Evolutionary conservation across 2,113 vertebrate genomes (phyloP), one percentile per base, ranked within the genome.

Genomic region (Lycaon pictus): DNA sequence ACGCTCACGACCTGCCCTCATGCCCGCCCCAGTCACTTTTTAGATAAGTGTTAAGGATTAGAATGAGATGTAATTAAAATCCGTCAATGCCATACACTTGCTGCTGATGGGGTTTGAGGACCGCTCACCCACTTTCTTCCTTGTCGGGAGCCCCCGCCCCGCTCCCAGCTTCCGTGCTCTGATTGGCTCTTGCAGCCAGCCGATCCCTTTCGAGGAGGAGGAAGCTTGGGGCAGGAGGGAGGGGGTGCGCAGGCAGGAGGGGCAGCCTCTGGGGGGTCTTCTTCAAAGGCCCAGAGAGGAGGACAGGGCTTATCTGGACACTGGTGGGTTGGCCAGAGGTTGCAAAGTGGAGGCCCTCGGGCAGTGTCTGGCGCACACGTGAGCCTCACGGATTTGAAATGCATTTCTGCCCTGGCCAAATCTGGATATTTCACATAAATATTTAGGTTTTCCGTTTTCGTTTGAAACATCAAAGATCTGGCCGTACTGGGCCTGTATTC

Each of bases 21-120:
- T 69, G 82, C 69, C 92, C 87, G 86, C 95, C 93, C 98, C 97
- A 93, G 88, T 98, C 98, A 98, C 97, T 98, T 98, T 98, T 98
- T 96, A 98, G 98, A 99, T 98, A 99, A 99, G 98, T 88, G 96
- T 97, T 96, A 97, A 98, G 96, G 98, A 98, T 98, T 97, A 97
- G 98, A 98, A 99, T 97, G 96, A 98, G 98, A 97, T 97, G 98
- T 98, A 98, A 99, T 99, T 99, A 99, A 98, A 98, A 97, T 98
- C 97, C 62, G 48, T 98, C 98, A 98, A 82, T 98, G 97, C 98
- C 74, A 81, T 80, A 32, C 60, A 72, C 55, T 88, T 85, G 96
- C 95, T 72, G 97, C 60, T 79, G 97, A 97, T 90, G 89, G 72
- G 37, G 82, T 60, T 82, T 81, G 9, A 0, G 3, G 56, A 87